Percentiles rank a stretch among this genome's conserved stretches.
Conservation (phyloP, 2,888 invertebrate species). For the Podabrus alpinus region DNA sequence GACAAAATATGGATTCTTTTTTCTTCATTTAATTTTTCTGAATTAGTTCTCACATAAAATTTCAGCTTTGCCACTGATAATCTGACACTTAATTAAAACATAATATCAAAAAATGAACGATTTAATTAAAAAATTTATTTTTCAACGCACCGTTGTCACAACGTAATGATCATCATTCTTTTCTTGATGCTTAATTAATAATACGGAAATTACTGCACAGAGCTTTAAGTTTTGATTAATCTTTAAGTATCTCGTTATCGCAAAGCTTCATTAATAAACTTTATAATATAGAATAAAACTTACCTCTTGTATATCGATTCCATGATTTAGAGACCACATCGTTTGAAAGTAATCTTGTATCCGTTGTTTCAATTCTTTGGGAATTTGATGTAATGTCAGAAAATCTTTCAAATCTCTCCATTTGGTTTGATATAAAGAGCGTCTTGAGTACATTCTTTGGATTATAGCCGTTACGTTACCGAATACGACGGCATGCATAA, state of each 20-base stretch:
- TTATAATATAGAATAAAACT: slow-evolving; percentile 34
- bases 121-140: background rate
- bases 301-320: slow-evolving; percentile 96
- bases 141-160: background rate
- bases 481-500: slow-evolving; percentile 98
- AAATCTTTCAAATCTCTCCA: slow-evolving; percentile 96
- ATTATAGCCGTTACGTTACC: slow-evolving; percentile 98
- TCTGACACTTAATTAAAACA: background rate
- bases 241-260: background rate
- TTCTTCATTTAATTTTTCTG: background rate
- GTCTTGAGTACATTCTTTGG: slow-evolving; percentile 92
- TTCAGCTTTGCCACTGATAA: background rate
- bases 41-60: background rate
- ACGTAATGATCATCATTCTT: background rate
- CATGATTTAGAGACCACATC: slow-evolving; percentile 97
- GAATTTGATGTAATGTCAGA: slow-evolving; percentile 90
- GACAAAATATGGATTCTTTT: background rate
- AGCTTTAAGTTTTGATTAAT: background rate
- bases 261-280: background rate
- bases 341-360: slow-evolving; percentile 98
- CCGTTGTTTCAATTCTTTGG: slow-evolving; percentile 90
- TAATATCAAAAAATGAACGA: background rate
- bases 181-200: background rate
- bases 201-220: background rate
- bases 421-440: slow-evolving; percentile 92